Base-by-base conservation (phyloP, 1,140 invertebrate species). In the Aphaenogaster floridana region DNA sequence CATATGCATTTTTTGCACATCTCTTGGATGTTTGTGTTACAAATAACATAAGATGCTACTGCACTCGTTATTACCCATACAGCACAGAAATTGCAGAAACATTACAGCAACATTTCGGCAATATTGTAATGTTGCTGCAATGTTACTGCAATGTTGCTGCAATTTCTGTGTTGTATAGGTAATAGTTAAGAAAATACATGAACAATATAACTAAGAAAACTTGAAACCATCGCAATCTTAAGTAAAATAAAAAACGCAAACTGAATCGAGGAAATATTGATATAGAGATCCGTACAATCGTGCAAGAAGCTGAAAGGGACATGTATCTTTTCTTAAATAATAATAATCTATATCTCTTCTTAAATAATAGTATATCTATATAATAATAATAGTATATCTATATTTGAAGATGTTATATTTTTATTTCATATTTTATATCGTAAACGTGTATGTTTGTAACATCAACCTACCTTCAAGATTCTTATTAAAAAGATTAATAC, bases 181-280 rank as follows among this genome's bases (percentile, higher is more conserved):
- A 77, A 61, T 34, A 21, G 39, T 77, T 57, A 42, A 34, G 15
- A 42, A 42, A 77, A 61, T 77, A 77, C 21, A 28, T n/a, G 36
- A 17, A 21, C 36, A 77, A 59, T 52, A 21, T 77, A 77, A 77
- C 8, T 34, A 11, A 45, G 3, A 39, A 45, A 1, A 39, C 8
- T 21, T n/a, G 4, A 59, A 57, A 57, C 48, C 7, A 61, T 77
- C 3, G 17, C 9, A 71, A 28, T 74, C n/a, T 50, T 13, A 0
- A 57, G 11, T 17, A 7, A 63, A 64, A 34, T 48, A 63, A 15
- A 63, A 63, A 63, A 61, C 15, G 17, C 9, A 39, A 48, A 17
- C 71, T 15, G 15, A 77, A 45, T 54, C 34, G 34, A 28, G 54
- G 61, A 42, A 77, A 77, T 57, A 59, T 77, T 59, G n/a, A 77